These are phyloP conservation scores for Columba janthina DNA, from an alignment of 2,113 vertebrate species.

Conservation along the genomic window DNA sequence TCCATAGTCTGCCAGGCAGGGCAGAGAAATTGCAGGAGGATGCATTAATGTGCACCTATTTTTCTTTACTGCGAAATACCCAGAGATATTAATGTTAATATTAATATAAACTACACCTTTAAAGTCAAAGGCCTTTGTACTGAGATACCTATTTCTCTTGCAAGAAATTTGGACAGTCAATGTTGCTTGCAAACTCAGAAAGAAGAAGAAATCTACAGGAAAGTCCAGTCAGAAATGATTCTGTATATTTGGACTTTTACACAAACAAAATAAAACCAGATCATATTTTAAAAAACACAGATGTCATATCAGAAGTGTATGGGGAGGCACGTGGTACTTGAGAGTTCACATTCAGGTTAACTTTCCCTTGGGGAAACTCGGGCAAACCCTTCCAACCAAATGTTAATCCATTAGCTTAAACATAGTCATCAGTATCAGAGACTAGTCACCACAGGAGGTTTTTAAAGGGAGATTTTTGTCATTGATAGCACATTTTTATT, in stretches of 20 bases:
- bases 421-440: rapidly evolving
- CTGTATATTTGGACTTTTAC: background rate
- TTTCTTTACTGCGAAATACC: background rate
- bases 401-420: background rate
- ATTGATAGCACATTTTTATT: background rate
- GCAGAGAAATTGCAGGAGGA: background rate
- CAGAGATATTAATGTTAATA: background rate
- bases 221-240: background rate
- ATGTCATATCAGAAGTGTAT: background rate
- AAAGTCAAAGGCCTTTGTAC: background rate
- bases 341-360: background rate
- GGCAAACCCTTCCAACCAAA: background rate
- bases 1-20: rapidly evolving
- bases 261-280: background rate
- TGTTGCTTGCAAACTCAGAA: background rate
- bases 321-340: background rate
- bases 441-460: background rate
- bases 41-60: background rate
- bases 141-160: background rate
- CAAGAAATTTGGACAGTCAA: background rate
- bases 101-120: background rate
- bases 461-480: background rate
- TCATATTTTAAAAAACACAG: background rate
- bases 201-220: background rate
- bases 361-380: background rate